Percentiles rank a stretch among this genome's conserved stretches.
Conservation (phyloP, 2,797 vertebrate genomes). For the Austrolebias charrua region DNA sequence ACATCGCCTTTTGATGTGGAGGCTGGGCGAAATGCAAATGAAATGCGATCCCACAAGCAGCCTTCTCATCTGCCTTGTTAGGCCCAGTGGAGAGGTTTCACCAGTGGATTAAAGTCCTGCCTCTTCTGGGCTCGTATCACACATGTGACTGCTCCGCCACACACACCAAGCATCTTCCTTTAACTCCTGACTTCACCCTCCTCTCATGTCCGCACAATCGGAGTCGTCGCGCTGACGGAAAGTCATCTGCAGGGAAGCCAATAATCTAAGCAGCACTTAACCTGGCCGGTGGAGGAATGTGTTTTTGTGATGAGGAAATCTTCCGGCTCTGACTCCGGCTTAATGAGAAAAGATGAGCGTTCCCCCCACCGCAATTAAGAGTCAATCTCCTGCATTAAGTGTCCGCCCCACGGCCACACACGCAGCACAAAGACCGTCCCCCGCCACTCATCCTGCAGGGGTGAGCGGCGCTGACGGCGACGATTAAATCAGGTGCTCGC, state of each 20-base stretch:
- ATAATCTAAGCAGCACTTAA: constrained; percentile 75
- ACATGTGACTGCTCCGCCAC: constrained; percentile 73
- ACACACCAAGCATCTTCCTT: constrained; percentile 35
- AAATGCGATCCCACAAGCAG: constrained; percentile 81
- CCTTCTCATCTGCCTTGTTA: constrained; percentile 82
- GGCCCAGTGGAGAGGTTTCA: constrained; percentile 67
- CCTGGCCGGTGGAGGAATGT: constrained; percentile 63
- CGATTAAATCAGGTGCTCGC: constrained; percentile 67
- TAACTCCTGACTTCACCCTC: constrained; percentile 39
- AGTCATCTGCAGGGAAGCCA: constrained; percentile 58
- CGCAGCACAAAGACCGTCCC: constrained; percentile 73
- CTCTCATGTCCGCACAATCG: constrained; percentile 55
- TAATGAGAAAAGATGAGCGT: constrained; percentile 82
- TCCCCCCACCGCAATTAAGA: constrained; percentile 79
- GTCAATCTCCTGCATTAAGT: constrained; percentile 80
- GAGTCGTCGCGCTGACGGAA: constrained; percentile 48
- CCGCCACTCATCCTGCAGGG: constrained; percentile 72
- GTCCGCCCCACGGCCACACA: constrained; percentile 77
- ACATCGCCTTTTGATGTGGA: constrained; percentile 80
- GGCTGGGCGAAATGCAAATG: constrained; percentile 78
- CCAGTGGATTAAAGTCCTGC: constrained; percentile 49
- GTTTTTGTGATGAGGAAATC: constrained; percentile 73
- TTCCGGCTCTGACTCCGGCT: constrained; percentile 70
- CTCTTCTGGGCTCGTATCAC: constrained; percentile 61
- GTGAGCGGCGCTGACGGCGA: constrained; percentile 23